Evolutionary conservation across 2,113 vertebrate species (phyloP), one percentile per base, ranked within the genome.

Genomic region (Pygoscelis adeliae): DNA sequence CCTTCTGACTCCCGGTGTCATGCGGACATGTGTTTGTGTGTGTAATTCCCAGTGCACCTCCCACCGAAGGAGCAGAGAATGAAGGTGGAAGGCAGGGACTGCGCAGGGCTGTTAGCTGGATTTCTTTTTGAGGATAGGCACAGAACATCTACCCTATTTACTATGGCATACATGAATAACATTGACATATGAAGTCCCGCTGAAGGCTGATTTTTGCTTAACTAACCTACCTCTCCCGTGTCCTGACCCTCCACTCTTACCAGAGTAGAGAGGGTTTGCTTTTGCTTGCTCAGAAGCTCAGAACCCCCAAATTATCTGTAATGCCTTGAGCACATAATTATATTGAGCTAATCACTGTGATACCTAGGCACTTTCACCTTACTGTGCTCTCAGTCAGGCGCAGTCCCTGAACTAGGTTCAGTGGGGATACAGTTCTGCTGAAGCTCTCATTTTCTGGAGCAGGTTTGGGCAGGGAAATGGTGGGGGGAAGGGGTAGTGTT

Each of bases 301-400:
- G 62, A 93, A 95, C 42, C 25, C n/a, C 65, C 91, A 70, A 86
- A 94, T 94, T 90, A 93, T 55, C 84, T 50, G 29, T 26, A 94
- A 53, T 56, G 72, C 86, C 89, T 95, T 88, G 67, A 94, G 53
- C 66, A 86, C 46, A 63, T 94, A 80, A 95, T 90, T 90, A 81
- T 40, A 86, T 55, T 73, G 32, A 86, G 74, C 53, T 95, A 94
- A 95, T 95, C 55, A 3, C 49, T 55, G 47, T 17, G 67, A 73
- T 86, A 93, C 56, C 70, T 78, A 2, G 6, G n/a, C 34, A 56
- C 46, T 70, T 83, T 85, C 44, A 80, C 81, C 73, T 91, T 77
- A 42, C 42, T 22, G n/a, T 62, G 67, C 38, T 86, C 69, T 87
- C 62, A 23, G 17, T 15, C 47, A 85, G 56, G 26, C 1, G 1